Conservation (phyloP, 2,113 vertebrate genomes). For the Hystrix brachyura region DNA sequence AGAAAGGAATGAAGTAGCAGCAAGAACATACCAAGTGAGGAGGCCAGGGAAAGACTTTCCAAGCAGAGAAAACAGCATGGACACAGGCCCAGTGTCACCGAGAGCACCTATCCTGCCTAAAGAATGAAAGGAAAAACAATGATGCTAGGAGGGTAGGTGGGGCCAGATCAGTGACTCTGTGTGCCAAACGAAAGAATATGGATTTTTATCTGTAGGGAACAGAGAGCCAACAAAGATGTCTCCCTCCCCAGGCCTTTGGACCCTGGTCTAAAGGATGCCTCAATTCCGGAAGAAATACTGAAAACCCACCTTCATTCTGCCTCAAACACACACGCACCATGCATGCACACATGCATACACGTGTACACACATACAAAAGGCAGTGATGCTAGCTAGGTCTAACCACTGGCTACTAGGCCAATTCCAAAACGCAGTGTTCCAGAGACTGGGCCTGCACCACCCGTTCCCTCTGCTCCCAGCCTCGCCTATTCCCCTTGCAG, state of each 20-base stretch:
- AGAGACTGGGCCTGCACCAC: not conserved
- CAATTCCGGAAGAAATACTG: constrained; percentile 26
- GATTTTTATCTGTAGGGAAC: not conserved
- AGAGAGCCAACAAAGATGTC: not conserved
- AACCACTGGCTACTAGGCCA: not conserved
- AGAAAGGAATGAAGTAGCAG: not conserved
- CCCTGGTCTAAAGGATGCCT: constrained; percentile 25
- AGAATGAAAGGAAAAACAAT: not conserved
- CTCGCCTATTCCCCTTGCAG: not conserved
- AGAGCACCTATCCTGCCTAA: not conserved
- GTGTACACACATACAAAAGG: too few relatives aligned
- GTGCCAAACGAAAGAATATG: not conserved
- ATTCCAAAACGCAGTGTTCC: constrained; percentile 7
- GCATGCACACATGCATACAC: not conserved
- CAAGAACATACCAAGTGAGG: not conserved
- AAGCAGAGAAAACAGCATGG: not conserved
- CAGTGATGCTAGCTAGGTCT: not conserved
- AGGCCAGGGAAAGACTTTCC: constrained; percentile 16
- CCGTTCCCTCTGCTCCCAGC: not conserved
- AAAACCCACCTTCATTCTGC: constrained; percentile 16
- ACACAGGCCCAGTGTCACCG: not conserved
- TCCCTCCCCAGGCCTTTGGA: not conserved
- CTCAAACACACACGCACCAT: not conserved
- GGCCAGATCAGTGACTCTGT: not conserved
- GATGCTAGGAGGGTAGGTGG: not conserved